Percentiles rank a stretch among this genome's conserved stretches.
Conservation (phyloP, 2,113 vertebrate species). For the Collichthys lucidus region DNA sequence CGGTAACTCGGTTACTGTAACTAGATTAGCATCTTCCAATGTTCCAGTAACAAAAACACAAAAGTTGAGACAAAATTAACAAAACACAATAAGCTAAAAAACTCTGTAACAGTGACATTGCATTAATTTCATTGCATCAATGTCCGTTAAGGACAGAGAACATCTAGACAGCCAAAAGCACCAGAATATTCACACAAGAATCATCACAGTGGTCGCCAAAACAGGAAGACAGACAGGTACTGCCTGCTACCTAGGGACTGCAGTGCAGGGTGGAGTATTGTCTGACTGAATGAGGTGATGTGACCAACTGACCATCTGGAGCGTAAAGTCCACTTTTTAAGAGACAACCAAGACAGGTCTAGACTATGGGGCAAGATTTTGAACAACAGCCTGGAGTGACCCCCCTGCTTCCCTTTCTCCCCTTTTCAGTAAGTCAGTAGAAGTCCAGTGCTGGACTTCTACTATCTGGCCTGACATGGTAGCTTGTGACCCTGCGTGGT, state of each 20-base stretch:
- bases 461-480: constrained; percentile 81
- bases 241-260: not conserved
- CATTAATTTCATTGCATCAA: not conserved
- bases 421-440: constrained; percentile 59
- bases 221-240: not conserved
- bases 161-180: not conserved
- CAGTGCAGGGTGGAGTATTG: constrained; percentile 14
- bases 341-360: constrained; percentile 30
- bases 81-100: not conserved
- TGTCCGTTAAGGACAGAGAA: not conserved
- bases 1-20: constrained; percentile 5
- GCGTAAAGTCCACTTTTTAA: constrained; percentile 34
- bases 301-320: constrained; percentile 14
- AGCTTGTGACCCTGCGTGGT: constrained; percentile 87
- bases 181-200: not conserved
- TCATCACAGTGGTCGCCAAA: not conserved
- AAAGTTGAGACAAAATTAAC: not conserved
- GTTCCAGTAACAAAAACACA: not conserved
- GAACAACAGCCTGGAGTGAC: constrained; percentile 30
- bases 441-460: constrained; percentile 44
- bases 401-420: constrained; percentile 48
- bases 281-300: constrained; percentile 13
- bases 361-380: constrained; percentile 21
- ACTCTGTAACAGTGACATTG: not conserved
- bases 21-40: not conserved